Evolutionary conservation across 2,797 vertebrate genomes (phyloP), one percentile per base, ranked within the genome.

Genomic region (Falco naumanni): DNA sequence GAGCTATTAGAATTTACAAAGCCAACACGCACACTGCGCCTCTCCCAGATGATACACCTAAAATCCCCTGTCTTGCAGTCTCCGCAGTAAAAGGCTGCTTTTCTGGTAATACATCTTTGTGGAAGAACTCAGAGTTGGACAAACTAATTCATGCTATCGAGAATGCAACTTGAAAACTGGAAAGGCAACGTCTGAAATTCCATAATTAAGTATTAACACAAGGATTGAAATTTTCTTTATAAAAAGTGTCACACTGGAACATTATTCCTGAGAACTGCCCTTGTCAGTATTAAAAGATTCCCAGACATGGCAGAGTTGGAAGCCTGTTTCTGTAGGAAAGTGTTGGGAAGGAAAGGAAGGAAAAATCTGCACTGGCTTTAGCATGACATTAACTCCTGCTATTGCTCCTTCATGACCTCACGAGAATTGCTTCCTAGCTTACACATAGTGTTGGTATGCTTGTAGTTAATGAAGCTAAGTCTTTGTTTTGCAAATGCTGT

Each of bases 1-100:
- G 63, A 91, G 41, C 75, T 72, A 29, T 66, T 56, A 28, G n/a
- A 69, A n/a, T 61, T 89, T 39, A 53, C 54, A 85, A 87, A 91
- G 19, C 79, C 71, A 66, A 18, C 33, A 24, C 29, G 15, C 45
- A 16, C 28, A 69, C 47, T 59, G 5, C 28, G 8, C 26, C n/a
- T 60, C n/a, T 82, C 45, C 5, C 19, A 16, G 43, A 7, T 3
- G 26, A 64, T 6, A 29, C 5, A 24, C 51, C 57, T 81, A 8
- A 70, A 84, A 65, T 74, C 8, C 43, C 37, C 41, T 59, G 20
- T n/a, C 65, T 45, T 39, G 37, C 54, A 26, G 37, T 50, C 64
- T 80, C 71, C 63, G 39, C 60, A 50, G 68, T 10, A n/a, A 82
- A 82, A 87, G 65, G 29, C 68, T 76, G 68, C 22, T 71, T 82